These are phyloP conservation scores for Anabacerthia variegaticeps DNA, from an alignment of 2,797 vertebrate genomes.

Conservation along the genomic window DNA sequence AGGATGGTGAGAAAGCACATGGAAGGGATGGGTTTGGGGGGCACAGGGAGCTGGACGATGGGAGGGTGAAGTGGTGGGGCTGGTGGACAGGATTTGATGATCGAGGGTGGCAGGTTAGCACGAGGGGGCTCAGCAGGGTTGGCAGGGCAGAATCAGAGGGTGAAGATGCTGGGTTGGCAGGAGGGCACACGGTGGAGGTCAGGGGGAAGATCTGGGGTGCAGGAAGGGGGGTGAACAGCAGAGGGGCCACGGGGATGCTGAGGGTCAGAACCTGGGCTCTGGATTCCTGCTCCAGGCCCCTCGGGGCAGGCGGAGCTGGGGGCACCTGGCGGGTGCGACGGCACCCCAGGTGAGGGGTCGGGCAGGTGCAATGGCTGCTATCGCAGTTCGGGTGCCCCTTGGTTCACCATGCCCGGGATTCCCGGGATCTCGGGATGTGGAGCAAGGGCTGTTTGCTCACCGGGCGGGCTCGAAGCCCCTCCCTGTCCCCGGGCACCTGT, in stretches of 20 bases:
- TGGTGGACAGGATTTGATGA: not conserved
- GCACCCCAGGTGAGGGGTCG: not conserved
- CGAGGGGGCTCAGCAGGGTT: not conserved
- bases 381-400: not conserved
- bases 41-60: not conserved
- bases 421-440: not conserved
- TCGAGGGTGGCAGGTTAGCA: not conserved
- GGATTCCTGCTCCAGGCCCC: not conserved
- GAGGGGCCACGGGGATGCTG: not conserved
- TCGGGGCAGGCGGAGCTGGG: not conserved
- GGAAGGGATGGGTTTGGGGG: not conserved
- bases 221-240: not conserved
- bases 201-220: not conserved
- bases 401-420: not conserved
- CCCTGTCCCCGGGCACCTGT: not conserved
- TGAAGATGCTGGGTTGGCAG: not conserved
- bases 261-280: not conserved
- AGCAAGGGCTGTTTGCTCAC: not conserved
- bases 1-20: rapidly evolving
- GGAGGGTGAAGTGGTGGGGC: not conserved
- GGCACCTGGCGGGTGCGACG: not conserved
- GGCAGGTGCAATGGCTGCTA: not conserved
- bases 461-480: not conserved
- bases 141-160: not conserved
- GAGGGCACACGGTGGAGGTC: not conserved